Evolutionary conservation across 2,888 invertebrate genomes (phyloP).

Genomic region (Ormyrus nitidulus): DNA sequence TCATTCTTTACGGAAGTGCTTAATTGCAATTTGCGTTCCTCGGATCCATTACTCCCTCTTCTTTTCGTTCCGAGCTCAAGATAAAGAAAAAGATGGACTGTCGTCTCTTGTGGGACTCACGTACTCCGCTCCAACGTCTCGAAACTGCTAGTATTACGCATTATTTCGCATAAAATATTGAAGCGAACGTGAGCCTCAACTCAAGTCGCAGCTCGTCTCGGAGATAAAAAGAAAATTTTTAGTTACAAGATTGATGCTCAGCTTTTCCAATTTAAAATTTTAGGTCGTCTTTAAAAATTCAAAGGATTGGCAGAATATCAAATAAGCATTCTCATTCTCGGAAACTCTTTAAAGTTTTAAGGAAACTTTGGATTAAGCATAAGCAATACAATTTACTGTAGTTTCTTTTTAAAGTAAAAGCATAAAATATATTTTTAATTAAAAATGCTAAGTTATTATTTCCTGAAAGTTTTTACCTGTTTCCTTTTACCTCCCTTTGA

Average conservation of each 20-base stretch:
- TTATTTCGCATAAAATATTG: slow-evolving; percentile 30
- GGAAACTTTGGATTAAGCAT: too few species aligned
- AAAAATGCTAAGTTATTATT: too few species aligned
- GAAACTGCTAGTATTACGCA: slow-evolving; percentile 16
- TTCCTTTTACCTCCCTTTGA: too few species aligned
- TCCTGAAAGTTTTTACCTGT: too few species aligned
- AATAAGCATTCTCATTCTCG: slow-evolving; percentile 10
- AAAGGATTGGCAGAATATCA: not conserved
- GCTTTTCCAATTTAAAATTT: slow-evolving; percentile 1
- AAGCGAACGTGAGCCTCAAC: not conserved
- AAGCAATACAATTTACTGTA: too few species aligned
- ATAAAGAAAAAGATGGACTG: slow-evolving; percentile 22
- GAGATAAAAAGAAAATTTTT: not conserved
- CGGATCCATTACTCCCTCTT: not conserved
- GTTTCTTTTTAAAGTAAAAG: too few species aligned
- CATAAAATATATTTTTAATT: too few species aligned
- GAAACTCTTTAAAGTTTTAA: too few species aligned
- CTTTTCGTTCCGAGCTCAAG: not conserved
- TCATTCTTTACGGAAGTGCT: too few species aligned
- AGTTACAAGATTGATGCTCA: not conserved
- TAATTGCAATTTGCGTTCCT: too few species aligned
- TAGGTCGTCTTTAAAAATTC: not conserved
- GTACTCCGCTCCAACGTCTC: not conserved
- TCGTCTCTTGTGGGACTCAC: slow-evolving; percentile 30
- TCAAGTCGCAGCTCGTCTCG: not conserved